A percentile compares a stretch with the other conserved stretches of the same genome.
Conservation (phyloP, 2,797 vertebrate genomes). For the Phataginus tetradactyla region DNA sequence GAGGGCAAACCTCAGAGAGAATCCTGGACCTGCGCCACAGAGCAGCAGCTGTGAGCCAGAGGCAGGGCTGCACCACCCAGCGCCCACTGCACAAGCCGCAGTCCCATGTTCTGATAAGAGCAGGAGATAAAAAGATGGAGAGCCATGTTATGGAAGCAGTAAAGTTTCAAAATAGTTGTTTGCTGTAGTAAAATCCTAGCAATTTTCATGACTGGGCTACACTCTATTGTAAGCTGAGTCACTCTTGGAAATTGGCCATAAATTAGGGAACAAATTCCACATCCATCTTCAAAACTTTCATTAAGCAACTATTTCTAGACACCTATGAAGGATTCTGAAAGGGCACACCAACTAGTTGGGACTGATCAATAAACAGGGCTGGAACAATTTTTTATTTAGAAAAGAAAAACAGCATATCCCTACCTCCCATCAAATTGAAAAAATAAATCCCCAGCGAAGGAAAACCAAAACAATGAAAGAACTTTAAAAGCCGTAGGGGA, state of each 20-base stretch:
- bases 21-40: too few relatives aligned
- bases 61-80: background rate
- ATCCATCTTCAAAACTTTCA: background rate
- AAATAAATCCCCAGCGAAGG: background rate
- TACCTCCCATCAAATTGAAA: background rate
- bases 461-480: background rate
- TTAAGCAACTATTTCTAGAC: background rate
- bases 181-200: background rate
- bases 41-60: too few relatives aligned
- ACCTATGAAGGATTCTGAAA: background rate
- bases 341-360: background rate
- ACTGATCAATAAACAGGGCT: background rate
- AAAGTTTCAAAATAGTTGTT: background rate
- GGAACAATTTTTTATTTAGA: background rate
- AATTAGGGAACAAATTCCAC: background rate
- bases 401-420: background rate
- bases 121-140: background rate
- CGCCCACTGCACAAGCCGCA: accelerated
- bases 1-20: background rate
- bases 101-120: background rate
- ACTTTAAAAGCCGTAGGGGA: background rate
- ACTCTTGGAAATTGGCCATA: background rate
- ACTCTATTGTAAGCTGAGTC: background rate
- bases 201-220: background rate
- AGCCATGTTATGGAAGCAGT: background rate